Conservation (phyloP, 2,888 invertebrate genomes). For the Diarsia brunnea region DNA sequence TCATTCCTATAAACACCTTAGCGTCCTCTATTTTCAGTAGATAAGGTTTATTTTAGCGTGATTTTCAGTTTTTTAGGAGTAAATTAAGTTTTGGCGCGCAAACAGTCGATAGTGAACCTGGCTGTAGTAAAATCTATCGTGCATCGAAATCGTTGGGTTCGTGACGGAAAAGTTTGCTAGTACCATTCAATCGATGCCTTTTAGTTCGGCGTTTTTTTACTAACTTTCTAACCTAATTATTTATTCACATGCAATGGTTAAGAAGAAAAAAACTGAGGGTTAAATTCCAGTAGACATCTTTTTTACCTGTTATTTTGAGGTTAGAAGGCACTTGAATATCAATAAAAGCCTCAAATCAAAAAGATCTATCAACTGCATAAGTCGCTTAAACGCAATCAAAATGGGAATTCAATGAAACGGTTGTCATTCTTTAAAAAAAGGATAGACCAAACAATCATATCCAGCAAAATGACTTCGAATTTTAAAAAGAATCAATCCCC, state of each 20-base stretch:
- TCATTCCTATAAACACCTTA: conserved; percentile 55
- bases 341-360: not conserved
- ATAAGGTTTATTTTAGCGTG: conserved; percentile 70
- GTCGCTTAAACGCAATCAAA: conserved; percentile 21
- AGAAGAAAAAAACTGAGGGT: conserved; percentile 31
- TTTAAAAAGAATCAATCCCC: conserved; percentile 66
- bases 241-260: conserved; percentile 77
- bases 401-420: conserved; percentile 36
- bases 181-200: conserved; percentile 85
- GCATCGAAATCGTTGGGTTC: conserved; percentile 82
- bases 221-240: conserved; percentile 82
- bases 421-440: conserved; percentile 32
- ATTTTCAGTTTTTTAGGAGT: conserved; percentile 42
- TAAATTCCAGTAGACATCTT: conserved; percentile 1
- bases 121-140: conserved; percentile 87
- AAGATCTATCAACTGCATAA: not conserved
- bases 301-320: not conserved
- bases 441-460: conserved; percentile 40
- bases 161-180: conserved; percentile 82
- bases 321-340: not conserved
- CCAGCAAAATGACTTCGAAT: conserved; percentile 59
- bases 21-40: conserved; percentile 54
- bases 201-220: conserved; percentile 75
- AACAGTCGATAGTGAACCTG: conserved; percentile 77
- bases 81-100: conserved; percentile 65